Percentiles rank a stretch among this genome's conserved stretches.
These are phyloP conservation scores for Drosophila takahashii DNA, from an alignment of 1,140 invertebrate genomes.

Conservation along the genomic window DNA sequence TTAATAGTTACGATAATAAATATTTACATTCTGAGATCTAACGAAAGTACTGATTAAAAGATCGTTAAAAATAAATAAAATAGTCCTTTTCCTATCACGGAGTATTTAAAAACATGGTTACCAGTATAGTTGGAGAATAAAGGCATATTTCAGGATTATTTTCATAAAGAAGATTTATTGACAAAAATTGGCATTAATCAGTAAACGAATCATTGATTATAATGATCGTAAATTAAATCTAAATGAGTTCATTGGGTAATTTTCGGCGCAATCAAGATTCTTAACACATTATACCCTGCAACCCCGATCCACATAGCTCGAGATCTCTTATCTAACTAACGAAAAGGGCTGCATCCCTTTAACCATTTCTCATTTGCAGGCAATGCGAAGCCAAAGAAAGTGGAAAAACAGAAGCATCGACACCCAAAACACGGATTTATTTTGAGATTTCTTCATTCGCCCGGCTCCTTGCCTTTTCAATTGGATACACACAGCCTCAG, in stretches of 20 bases:
- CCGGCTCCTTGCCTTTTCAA: constrained; percentile 52
- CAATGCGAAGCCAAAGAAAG: constrained; percentile 33
- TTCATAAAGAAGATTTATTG: neutral
- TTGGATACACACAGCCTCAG: constrained; percentile 61
- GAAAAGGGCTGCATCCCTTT: constrained; percentile 37
- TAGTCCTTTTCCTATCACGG: too few relatives aligned
- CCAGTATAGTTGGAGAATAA: too few relatives aligned
- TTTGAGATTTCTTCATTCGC: constrained; percentile 51
- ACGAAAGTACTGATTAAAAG: too few relatives aligned
- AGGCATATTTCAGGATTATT: neutral
- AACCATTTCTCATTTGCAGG: constrained; percentile 32
- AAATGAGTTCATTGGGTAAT: constrained; percentile 15
- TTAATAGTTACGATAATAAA: too few relatives aligned
- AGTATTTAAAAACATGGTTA: too few relatives aligned
- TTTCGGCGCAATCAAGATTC: neutral
- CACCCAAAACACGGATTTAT: constrained; percentile 69
- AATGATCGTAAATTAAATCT: constrained; percentile 16
- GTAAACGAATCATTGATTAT: constrained; percentile 5
- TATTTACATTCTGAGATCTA: too few relatives aligned
- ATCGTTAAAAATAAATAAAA: too few relatives aligned
- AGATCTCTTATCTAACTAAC: constrained; percentile 28
- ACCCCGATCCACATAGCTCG: constrained; percentile 23
- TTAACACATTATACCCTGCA: constrained; percentile 5
- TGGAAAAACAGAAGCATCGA: constrained; percentile 13
- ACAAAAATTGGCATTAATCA: neutral